Conservation (phyloP, 2,888 invertebrate genomes). For the Lepidonotus clava region DNA sequence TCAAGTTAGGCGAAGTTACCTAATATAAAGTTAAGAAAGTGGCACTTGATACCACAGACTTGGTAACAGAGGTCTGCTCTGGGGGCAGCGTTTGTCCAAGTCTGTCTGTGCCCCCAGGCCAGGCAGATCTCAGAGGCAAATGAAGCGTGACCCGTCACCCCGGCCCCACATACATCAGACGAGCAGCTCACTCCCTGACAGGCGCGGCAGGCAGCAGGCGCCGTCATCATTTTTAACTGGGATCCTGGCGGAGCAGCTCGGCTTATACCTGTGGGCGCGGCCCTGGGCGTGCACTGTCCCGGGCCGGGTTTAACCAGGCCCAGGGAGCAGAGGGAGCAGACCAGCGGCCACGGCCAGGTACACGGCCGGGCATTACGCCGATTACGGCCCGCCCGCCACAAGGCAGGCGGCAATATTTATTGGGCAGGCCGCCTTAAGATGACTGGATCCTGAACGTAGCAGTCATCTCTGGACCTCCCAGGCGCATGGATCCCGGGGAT, state of each 20-base stretch:
- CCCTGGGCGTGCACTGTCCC: background rate
- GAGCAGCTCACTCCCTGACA: constrained; percentile 22
- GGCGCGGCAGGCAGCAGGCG: background rate
- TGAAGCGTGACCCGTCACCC: constrained; percentile 9
- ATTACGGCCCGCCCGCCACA: background rate
- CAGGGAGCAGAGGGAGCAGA: background rate
- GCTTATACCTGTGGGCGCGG: background rate
- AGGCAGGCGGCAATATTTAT: background rate
- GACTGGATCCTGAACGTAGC: background rate
- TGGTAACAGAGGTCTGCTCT: too few species aligned
- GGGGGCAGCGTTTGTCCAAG: too few species aligned
- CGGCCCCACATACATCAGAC: constrained; percentile 15
- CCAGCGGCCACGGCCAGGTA: background rate
- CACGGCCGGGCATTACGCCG: background rate
- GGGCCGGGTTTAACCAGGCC: background rate
- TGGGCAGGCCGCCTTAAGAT: background rate
- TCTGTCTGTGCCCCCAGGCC: too few species aligned
- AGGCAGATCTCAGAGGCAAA: too few species aligned
- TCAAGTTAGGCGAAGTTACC: too few species aligned
- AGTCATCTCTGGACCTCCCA: constrained; percentile 41
- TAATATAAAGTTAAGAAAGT: too few species aligned
- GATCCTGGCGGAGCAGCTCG: background rate
- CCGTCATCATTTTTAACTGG: constrained; percentile 40
- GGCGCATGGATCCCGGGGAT: background rate
- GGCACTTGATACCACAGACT: too few species aligned